Base-by-base conservation (phyloP, 2,888 invertebrate genomes). In the Watsonalla binaria region DNA sequence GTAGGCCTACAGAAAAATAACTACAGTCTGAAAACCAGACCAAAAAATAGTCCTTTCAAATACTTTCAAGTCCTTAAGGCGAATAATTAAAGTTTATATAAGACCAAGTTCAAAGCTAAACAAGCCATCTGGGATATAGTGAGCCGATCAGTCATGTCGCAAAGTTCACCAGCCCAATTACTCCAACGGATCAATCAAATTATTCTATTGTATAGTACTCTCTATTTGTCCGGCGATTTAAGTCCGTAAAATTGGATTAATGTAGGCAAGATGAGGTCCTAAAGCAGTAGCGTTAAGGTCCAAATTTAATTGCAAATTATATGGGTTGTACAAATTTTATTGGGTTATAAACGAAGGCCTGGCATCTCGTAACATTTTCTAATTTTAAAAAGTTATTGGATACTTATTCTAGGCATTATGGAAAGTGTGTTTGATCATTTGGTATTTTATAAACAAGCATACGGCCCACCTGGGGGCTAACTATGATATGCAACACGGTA, bases 201-300 rank as follows among this genome's bases (percentile, higher is more conserved):
- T 78, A 82, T 80, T 73, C 80, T 67, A 82, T 82, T 82, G 72
- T 70, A 61, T 62, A 67, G 68, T 71, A 71, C 72, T 66, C 57
- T 60, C 37, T 47, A 47, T 47, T 34, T 47, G 47, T 33, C 33
- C 47, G 42, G 24, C 39, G n/a, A 45, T 14, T 51, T 53, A 34
- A 42, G 37, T 15, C 42, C 7, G 11, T 42, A 42, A 42, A 42
- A 42, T 42, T 11, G 11, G 42, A 42, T 42, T 42, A 42, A 42
- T 11, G 11, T 42, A 42, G 11, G 11, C 42, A 42, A 11, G 9
- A 11, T 11, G 5, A 11, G 11, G 8, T 11, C 11, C 42, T 42
- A 42, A 42, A 4, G 42, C 42, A 11, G 11, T 2, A 42, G 42
- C 11, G 8, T 42, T 42, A 42, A 24, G 15, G 42, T 39, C 24